Evolutionary conservation across 2,797 vertebrate genomes (phyloP).

Genomic region (Lagodon rhomboides): DNA sequence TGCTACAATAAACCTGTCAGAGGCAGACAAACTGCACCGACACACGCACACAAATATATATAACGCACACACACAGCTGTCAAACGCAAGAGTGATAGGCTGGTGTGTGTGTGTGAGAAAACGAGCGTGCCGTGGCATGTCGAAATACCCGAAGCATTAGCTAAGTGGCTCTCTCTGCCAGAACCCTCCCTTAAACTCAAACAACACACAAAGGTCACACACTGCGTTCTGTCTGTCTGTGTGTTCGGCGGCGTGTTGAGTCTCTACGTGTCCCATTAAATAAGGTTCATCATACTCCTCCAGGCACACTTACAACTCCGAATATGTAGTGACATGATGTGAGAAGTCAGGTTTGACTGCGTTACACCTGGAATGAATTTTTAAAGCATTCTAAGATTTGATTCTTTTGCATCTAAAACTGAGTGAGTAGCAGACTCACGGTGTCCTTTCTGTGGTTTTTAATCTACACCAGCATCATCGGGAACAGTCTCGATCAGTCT

Average conservation of each 20-base stretch:
- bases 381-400: not conserved
- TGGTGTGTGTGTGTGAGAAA: slow-evolving; percentile 15
- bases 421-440: not conserved
- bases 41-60: slow-evolving; percentile 29
- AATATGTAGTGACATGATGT: slow-evolving; percentile 16
- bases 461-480: not conserved
- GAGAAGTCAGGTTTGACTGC: not conserved
- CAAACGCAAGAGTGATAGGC: slow-evolving; percentile 66
- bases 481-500: not conserved
- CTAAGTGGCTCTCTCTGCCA: slow-evolving; percentile 64
- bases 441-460: not conserved
- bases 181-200: slow-evolving; percentile 70
- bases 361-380: not conserved
- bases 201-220: slow-evolving; percentile 78
- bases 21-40: slow-evolving; percentile 69
- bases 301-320: slow-evolving; percentile 12
- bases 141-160: slow-evolving; percentile 80
- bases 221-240: slow-evolving; percentile 52
- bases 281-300: slow-evolving; percentile 47
- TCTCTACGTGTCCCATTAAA: slow-evolving; percentile 52
- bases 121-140: slow-evolving; percentile 74
- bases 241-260: slow-evolving; percentile 39
- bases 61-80: slow-evolving; percentile 60
- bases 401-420: not conserved
- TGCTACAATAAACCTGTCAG: slow-evolving; percentile 83